Evolutionary conservation across 2,888 invertebrate genomes (phyloP).

Genomic region (Ochropacha duplaris): DNA sequence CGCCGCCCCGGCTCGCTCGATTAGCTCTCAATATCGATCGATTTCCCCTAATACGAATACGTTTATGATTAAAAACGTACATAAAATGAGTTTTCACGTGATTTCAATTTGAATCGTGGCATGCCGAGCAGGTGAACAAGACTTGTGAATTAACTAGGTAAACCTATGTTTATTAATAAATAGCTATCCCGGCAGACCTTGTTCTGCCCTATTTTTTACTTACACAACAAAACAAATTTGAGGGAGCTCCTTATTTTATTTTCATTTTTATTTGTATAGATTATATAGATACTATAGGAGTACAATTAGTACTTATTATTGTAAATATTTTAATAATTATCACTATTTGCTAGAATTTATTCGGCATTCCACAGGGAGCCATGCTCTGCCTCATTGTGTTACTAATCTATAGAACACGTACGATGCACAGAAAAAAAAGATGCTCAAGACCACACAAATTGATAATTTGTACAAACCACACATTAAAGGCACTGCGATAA

Average conservation of each 20-base stretch:
- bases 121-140: not conserved
- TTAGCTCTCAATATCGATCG: slow-evolving; percentile 29
- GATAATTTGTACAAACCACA: not conserved
- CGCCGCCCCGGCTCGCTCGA: slow-evolving; percentile 31
- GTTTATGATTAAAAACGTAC: slow-evolving; percentile 26
- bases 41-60: slow-evolving; percentile 42
- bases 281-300: too few species aligned
- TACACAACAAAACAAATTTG: not conserved
- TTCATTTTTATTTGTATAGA: too few species aligned
- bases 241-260: not conserved
- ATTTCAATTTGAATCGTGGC: not conserved
- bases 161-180: too few species aligned
- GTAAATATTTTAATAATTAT: too few species aligned
- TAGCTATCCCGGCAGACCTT: too few species aligned
- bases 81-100: slow-evolving; percentile 15
- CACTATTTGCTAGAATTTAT: not conserved
- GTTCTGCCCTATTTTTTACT: not conserved
- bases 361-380: not conserved
- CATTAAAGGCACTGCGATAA: slow-evolving; percentile 13
- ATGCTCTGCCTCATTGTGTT: not conserved
- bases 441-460: not conserved
- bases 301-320: too few species aligned
- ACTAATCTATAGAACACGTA: not conserved
- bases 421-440: not conserved
- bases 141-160: not conserved